These are phyloP conservation scores for Shargacucullia verbasci DNA, from an alignment of 2,888 invertebrate genomes.

Conservation along the genomic window DNA sequence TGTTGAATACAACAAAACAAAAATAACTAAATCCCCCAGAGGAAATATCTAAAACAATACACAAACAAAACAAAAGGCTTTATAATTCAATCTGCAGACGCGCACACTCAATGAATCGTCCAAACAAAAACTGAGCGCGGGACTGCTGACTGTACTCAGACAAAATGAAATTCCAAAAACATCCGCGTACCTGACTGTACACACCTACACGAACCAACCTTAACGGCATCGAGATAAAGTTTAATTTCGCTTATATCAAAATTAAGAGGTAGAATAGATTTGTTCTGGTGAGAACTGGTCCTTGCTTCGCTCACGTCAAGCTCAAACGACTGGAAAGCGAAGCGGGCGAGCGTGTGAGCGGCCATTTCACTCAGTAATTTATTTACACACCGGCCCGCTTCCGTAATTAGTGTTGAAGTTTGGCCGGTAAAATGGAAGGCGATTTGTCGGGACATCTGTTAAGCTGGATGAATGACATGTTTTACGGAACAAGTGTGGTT, in stretches of 20 bases:
- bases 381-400: slow-evolving; percentile 8
- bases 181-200: slow-evolving; percentile 14
- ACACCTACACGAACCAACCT: background rate
- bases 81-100: slow-evolving; percentile 28
- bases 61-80: slow-evolving; percentile 17
- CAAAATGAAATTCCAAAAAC: slow-evolving; percentile 25
- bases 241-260: background rate
- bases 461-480: too few relatives aligned
- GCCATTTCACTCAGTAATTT: slow-evolving; percentile 6
- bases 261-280: slow-evolving; percentile 17
- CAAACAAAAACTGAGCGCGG: slow-evolving; percentile 7
- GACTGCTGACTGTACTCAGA: slow-evolving; percentile 15
- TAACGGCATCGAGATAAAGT: background rate
- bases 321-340: background rate
- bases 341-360: background rate
- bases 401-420: slow-evolving; percentile 30
- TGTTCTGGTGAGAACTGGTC: slow-evolving; percentile 2
- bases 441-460: slow-evolving; percentile 21
- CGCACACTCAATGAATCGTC: slow-evolving; percentile 16
- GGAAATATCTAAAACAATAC: slow-evolving; percentile 13
- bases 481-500: slow-evolving; percentile 2
- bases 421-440: slow-evolving; percentile 4
- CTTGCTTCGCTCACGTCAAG: background rate
- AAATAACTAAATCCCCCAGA: slow-evolving; percentile 1
- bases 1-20: slow-evolving; percentile 2